Base-by-base conservation (phyloP, 2,113 vertebrate genomes). In the Nyctibius bracteatus region DNA sequence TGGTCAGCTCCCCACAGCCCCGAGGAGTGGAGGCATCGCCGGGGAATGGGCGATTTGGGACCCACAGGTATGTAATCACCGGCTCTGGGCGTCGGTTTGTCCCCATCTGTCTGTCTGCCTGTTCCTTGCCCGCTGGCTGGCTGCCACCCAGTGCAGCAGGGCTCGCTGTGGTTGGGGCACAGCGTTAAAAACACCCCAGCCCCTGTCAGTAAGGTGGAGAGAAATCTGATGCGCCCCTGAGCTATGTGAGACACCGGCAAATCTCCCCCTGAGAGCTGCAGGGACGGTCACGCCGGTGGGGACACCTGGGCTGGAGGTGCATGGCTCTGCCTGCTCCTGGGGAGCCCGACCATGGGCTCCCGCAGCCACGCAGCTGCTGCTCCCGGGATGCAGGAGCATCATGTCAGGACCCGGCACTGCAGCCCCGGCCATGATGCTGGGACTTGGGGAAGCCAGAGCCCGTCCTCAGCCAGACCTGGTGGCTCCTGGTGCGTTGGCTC, bases 401-500 rank as follows among this genome's bases (percentile, higher is more conserved):
- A 7, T 0, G 5, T 46, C 22, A 58, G 54, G 78, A 30, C 8
- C 3, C 0, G 0, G 28, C 0, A 2, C 8, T 37, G 55, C 8
- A 47, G 47, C 28, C 19, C 27, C 1, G 1, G 18, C 1, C 4
- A 2, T 10, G 66, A 14, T 43, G 61, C 28, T 2, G 2, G 33
- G 35, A 39, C 3, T 5, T 1, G 2, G 63, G 30, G 43, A 47
- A 39, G 67, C 17, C 14, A 21, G 61, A 37, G 14, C 41, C 41
- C 3, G 0, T 43, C 61, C 3, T 2, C 3, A 5, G 41, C 35
- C 14, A 3, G 82, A 47, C 4, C 30, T 18, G 1, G 43, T 2
- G 22, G 12, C 39, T 84, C 27, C 54, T 47, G 11, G 3, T 4
- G 4, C 9, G 58, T 33, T 23, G 3, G 25, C 59, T 65, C 8